A percentile compares a stretch with the other conserved stretches of the same genome.
phyloP scores from a whole-genome alignment of 2,888 invertebrate genomes.

The Glomeris marginata region DNA sequence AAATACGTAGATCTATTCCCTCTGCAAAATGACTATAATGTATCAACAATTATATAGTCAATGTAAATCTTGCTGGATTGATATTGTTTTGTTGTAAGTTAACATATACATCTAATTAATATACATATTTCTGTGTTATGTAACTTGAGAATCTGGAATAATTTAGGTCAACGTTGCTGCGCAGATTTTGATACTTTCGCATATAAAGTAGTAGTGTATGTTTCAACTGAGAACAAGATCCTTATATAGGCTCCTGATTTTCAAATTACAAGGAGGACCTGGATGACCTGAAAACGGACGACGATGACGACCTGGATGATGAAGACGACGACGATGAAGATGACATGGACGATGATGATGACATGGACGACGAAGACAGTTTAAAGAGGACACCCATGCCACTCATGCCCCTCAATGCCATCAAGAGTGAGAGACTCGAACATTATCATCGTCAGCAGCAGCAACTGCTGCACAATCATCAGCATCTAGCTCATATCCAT shows the following conservation, averaged over 20 bases:
- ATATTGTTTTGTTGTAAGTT: no score
- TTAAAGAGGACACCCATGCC: constrained; percentile 18
- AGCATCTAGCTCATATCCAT: neutral
- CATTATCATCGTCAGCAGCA: constrained; percentile 1
- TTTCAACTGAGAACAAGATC: constrained; percentile 8
- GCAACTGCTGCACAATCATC: neutral
- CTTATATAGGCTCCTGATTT: constrained; percentile 5
- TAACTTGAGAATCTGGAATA: no score
- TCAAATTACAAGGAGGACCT: constrained; percentile 16
- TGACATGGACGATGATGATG: constrained; percentile 12
- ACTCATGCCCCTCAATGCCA: constrained; percentile 1
- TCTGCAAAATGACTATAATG: no score
- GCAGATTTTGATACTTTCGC: constrained; percentile 19
- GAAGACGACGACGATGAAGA: constrained; percentile 15
- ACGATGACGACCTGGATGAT: constrained; percentile 16
- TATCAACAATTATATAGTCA: no score
- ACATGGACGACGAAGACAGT: constrained; percentile 14
- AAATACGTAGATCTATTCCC: no score
- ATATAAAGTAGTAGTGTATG: neutral
- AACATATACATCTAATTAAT: no score
- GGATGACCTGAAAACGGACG: constrained; percentile 22
- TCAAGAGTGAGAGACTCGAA: constrained; percentile 2
- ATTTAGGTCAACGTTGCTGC: no score
- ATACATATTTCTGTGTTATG: no score
- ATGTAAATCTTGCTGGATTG: no score